Conservation (phyloP, 2,797 vertebrate species). For the Onychomys torridus region DNA sequence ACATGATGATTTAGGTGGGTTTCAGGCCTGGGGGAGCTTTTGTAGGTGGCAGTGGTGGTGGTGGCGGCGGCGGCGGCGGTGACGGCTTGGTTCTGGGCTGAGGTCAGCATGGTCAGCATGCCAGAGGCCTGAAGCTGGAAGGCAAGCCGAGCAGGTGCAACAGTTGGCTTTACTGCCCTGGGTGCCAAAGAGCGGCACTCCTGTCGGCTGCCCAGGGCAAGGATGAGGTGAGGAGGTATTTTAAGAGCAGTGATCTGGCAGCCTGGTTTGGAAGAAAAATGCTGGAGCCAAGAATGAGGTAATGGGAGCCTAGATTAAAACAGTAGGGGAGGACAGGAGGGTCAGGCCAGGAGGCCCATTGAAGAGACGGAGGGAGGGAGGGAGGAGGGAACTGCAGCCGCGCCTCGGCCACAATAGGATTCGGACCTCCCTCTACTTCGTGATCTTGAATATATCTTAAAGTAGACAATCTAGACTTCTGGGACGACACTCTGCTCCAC, state of each 20-base stretch:
- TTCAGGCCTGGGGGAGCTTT: neutral
- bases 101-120: neutral
- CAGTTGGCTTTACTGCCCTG: neutral
- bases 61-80: neutral
- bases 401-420: neutral
- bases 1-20: neutral
- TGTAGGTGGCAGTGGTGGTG: neutral
- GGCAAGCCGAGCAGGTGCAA: neutral
- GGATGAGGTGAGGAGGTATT: conserved; percentile 21
- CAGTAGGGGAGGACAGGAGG: neutral
- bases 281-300: conserved; percentile 29
- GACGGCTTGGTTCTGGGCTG: neutral
- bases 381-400: neutral
- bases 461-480: neutral
- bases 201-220: neutral
- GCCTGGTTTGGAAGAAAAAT: neutral
- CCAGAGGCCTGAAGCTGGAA: neutral
- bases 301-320: neutral
- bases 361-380: neutral
- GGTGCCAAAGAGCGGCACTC: neutral
- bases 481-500: neutral
- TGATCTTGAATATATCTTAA: neutral
- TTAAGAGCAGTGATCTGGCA: conserved; percentile 29
- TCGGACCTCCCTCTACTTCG: neutral
- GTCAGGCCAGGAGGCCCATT: neutral